Percentiles rank a stretch among this genome's conserved stretches.
Evolutionary conservation across 23 tunicate genomes (phyloP).

Genomic region (Trididemnum miniatum): DNA sequence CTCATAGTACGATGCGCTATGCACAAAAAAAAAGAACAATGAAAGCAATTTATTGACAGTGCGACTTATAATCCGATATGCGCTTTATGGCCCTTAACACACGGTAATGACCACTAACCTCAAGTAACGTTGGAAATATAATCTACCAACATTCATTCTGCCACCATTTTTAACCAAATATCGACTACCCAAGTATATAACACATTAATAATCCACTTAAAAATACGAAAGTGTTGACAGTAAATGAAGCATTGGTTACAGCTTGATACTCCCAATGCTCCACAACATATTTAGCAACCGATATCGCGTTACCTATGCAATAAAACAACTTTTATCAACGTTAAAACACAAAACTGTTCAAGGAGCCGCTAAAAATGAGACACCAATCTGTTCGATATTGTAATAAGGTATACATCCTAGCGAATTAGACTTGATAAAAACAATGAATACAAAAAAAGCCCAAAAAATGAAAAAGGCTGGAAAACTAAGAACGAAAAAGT

Average conservation of each 20-base stretch:
- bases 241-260: slow-evolving; percentile 42
- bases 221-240: slow-evolving; percentile 68
- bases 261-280: slow-evolving; percentile 55
- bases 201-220: slow-evolving; percentile 53
- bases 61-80: too few relatives aligned
- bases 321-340: too few relatives aligned
- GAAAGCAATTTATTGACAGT: too few relatives aligned
- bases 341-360: not conserved
- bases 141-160: slow-evolving; percentile 42
- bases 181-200: slow-evolving; percentile 41
- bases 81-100: too few relatives aligned
- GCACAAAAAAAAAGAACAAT: too few relatives aligned
- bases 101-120: too few relatives aligned
- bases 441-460: not conserved
- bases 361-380: not conserved
- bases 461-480: too few relatives aligned
- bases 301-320: slow-evolving; percentile 24
- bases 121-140: slow-evolving; percentile 64
- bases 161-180: slow-evolving; percentile 46
- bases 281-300: slow-evolving; percentile 16
- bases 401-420: too few relatives aligned
- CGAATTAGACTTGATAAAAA: too few relatives aligned
- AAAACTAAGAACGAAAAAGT: too few relatives aligned
- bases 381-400: not conserved
- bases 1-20: too few relatives aligned